Evolutionary conservation across 2,797 vertebrate species (phyloP).

Genomic region (Phrynocephalus guinanensis): DNA sequence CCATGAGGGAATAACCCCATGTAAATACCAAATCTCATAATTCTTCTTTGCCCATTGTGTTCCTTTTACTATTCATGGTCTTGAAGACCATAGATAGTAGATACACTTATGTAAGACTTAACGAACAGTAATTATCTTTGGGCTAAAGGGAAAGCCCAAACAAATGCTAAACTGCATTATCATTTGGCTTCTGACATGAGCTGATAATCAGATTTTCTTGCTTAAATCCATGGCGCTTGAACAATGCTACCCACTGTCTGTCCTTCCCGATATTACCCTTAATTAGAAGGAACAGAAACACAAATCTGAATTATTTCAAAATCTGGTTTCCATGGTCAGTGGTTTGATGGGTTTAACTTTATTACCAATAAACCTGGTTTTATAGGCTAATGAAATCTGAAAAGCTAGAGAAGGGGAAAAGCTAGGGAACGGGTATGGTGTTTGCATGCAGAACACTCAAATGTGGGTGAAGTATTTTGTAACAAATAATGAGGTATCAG

Average conservation of each 20-base stretch:
- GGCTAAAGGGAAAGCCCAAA: slow-evolving; percentile 92
- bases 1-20: slow-evolving; percentile 73
- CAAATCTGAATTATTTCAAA: slow-evolving; percentile 99
- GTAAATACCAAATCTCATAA: slow-evolving; percentile 83
- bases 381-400: slow-evolving; percentile 88
- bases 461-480: slow-evolving; percentile 74
- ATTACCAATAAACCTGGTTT: slow-evolving; percentile 98
- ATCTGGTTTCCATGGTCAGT: slow-evolving; percentile 93
- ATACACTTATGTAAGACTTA: slow-evolving; percentile 85
- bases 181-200: slow-evolving; percentile 98
- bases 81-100: slow-evolving; percentile 81
- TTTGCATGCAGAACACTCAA: slow-evolving; percentile 76
- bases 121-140: slow-evolving; percentile 92
- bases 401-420: slow-evolving; percentile 74
- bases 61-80: slow-evolving; percentile 84
- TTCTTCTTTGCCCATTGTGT: slow-evolving; percentile 83
- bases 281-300: slow-evolving; percentile 99
- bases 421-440: slow-evolving; percentile 67
- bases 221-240: slow-evolving; percentile 91
- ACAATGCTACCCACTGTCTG: slow-evolving; percentile 97
- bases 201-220: slow-evolving; percentile 99
- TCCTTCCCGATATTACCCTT: slow-evolving; percentile 91
- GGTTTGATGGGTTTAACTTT: slow-evolving; percentile 95
- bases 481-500: slow-evolving; percentile 78
- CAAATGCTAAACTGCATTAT: slow-evolving; percentile 97